Percentiles rank a stretch among this genome's conserved stretches.
phyloP scores from a whole-genome alignment of 2,113 vertebrate genomes.

The Meriones unguiculatus region DNA sequence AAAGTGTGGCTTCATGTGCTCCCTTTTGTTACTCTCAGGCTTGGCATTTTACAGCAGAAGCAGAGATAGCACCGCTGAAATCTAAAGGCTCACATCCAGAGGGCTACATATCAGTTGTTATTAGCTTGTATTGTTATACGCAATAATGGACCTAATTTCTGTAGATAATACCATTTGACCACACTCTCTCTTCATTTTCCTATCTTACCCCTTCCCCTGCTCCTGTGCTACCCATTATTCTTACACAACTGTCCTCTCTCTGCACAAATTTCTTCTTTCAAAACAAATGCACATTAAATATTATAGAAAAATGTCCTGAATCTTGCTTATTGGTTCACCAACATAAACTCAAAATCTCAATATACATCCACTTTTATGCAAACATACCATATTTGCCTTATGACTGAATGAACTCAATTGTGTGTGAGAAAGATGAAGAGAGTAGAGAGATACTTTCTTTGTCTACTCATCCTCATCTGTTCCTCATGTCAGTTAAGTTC shows the following conservation, averaged over 20 bases:
- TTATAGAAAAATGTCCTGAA: background rate
- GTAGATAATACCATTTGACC: background rate
- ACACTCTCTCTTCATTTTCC: background rate
- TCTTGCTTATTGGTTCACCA: background rate
- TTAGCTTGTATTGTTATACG: background rate
- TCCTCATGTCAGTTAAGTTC: background rate
- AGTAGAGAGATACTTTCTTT: background rate
- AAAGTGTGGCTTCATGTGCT: background rate
- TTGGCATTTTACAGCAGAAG: background rate
- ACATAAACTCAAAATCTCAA: background rate
- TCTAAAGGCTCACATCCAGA: background rate
- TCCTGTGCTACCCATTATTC: background rate
- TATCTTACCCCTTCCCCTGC: background rate
- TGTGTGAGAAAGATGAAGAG: background rate
- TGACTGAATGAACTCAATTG: background rate
- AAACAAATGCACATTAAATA: background rate
- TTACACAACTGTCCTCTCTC: background rate
- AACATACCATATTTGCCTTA: background rate
- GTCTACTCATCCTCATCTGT: background rate
- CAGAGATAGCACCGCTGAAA: background rate
- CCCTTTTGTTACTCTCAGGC: background rate
- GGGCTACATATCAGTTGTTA: background rate
- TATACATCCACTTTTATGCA: background rate
- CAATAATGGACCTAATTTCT: background rate
- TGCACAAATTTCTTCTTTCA: background rate